Conservation (phyloP, 2,797 vertebrate species). For the Paguma larvata region DNA sequence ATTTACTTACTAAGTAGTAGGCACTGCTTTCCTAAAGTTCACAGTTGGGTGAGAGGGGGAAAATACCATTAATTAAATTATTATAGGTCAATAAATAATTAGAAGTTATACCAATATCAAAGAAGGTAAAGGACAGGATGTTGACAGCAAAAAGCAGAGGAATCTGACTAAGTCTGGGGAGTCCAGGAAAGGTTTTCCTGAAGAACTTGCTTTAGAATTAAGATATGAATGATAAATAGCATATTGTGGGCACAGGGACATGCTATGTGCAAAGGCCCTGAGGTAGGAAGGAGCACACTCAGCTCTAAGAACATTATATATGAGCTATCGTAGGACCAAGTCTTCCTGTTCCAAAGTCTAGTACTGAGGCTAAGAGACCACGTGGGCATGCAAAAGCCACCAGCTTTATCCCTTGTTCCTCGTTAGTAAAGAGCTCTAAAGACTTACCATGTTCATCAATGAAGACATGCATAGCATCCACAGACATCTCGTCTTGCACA, state of each 20-base stretch:
- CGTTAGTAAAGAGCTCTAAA: background rate
- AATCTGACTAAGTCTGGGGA: background rate
- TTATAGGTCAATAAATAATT: background rate
- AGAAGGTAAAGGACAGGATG: background rate
- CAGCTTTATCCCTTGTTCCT: background rate
- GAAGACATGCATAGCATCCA: conserved; percentile 90
- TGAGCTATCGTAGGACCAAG: background rate
- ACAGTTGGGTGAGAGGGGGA: background rate
- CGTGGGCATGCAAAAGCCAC: background rate
- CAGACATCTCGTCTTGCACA: conserved; percentile 88
- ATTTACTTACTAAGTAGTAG: background rate
- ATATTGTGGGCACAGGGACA: fast-evolving
- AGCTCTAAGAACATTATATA: background rate
- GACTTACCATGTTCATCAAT: conserved; percentile 90
- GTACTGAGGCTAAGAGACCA: background rate
- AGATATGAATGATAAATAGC: background rate
- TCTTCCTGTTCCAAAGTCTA: background rate
- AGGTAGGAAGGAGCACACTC: background rate
- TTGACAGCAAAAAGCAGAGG: background rate
- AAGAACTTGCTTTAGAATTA: background rate
- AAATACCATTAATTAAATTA: background rate
- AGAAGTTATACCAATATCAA: background rate
- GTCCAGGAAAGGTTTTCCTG: background rate
- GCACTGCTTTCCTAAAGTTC: background rate
- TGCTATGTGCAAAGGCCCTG: background rate